Evolutionary conservation across 1,140 invertebrate species (phyloP).

Genomic region (Pseudoatta argentina): DNA sequence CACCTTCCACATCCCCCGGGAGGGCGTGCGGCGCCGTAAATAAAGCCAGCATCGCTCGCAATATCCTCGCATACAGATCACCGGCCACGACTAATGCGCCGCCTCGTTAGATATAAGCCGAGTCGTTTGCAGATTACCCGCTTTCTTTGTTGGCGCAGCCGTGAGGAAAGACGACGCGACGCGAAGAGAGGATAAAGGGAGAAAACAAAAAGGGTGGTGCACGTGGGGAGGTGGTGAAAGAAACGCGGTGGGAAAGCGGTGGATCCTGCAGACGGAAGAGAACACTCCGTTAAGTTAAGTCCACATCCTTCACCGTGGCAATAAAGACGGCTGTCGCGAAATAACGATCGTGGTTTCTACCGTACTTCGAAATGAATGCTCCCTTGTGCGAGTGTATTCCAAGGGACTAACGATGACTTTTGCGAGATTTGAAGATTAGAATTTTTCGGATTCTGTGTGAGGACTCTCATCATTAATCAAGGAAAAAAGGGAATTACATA

Average conservation of each 20-base stretch:
- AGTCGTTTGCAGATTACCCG: constrained; percentile 71
- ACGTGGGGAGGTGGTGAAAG: constrained; percentile 23
- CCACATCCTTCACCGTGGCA: constrained; percentile 66
- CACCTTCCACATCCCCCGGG: neutral
- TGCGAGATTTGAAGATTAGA: constrained; percentile 1
- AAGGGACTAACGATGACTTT: constrained; percentile 16
- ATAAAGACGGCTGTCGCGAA: constrained; percentile 65
- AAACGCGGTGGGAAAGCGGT: constrained; percentile 50
- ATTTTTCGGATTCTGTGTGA: neutral
- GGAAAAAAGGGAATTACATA: neutral
- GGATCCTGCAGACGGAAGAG: constrained; percentile 58
- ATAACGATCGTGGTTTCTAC: neutral
- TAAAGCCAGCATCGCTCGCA: constrained; percentile 71
- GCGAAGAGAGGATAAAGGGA: neutral
- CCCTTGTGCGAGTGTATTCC: constrained; percentile 29
- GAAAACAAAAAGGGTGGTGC: neutral
- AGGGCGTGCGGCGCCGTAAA: constrained; percentile 60
- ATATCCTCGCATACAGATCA: constrained; percentile 71
- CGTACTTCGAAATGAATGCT: constrained; percentile 28
- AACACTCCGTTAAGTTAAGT: constrained; percentile 70
- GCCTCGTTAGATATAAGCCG: constrained; percentile 72
- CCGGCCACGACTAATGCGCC: constrained; percentile 68
- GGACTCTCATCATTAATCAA: neutral
- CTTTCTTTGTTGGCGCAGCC: constrained; percentile 64
- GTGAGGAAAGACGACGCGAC: constrained; percentile 29